Evolutionary conservation across 2,888 invertebrate species (phyloP), one percentile per base, ranked within the genome.

Genomic region (Pammene aurita): DNA sequence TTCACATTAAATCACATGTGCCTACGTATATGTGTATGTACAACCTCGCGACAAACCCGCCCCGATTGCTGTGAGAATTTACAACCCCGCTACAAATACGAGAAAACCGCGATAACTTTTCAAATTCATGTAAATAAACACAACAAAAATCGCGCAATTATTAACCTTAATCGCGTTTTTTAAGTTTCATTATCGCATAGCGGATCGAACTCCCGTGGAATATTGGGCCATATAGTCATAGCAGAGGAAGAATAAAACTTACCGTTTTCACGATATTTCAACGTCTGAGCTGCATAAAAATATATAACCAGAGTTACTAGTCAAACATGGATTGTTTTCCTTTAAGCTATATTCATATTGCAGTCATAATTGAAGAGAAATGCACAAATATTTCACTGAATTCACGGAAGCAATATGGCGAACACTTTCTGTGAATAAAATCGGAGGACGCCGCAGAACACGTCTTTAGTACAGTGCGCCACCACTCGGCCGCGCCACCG

Each of bases 121-220:
- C 88, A 92, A 92, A 92, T 91, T 91, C 92, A 91, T 92, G 92
- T 92, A 92, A 92, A 93, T 92, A 92, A 93, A 92, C 92, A 93
- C 90, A 92, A 92, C 91, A 91, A 92, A 92, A 93, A 92, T 89
- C 93, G 93, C 86, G 93, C 93, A 93, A 93, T 93, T 93, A 93
- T 93, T 92, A 92, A 92, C 93, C 93, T 93, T 93, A 93, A 93
- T 93, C 92, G 89, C 93, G 90, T 92, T 92, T 93, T 93, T 92
- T 93, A 93, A 93, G 93, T 93, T 92, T 93, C 93, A 93, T 93
- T 93, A 93, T 93, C 93, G 93, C 93, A 92, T 92, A 93, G 92
- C 93, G 92, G 91, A 92, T 92, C 92, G 92, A 93, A 92, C 90
- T 91, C 92, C 90, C 90, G 93, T 92, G 92, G 93, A 93, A 93